Base-by-base conservation (phyloP, 2,888 invertebrate genomes). In the Mythimna lalbum region DNA sequence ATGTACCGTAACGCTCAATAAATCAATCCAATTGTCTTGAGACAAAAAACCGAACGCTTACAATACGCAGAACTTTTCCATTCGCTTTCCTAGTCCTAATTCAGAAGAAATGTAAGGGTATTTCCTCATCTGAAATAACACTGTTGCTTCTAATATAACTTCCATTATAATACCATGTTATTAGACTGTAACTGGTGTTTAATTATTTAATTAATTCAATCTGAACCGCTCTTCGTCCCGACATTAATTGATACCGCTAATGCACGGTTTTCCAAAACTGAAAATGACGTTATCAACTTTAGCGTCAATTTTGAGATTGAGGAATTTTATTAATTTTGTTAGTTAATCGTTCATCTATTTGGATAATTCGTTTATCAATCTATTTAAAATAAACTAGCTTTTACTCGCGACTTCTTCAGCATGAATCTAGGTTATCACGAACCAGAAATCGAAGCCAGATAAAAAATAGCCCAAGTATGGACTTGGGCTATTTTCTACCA, bases 11-110 rank as follows among this genome's bases (percentile, higher is more conserved):
- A 56, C 21, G 31, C 49, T 63, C 21, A 68, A 70, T 63, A 71
- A 79, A 75, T 65, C 63, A 79, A 71, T 63, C 50, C 36, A 65
- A 63, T 63, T 50, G 43, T 47, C 62, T 70, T 39, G 14, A 57
- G 21, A 57, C 36, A 21, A 21, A 57, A 17, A 14, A 36, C 14
- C 57, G 21, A 57, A 36, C 21, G 21, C 36, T 57, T 36, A 63
- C 53, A 63, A 57, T 47, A 53, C 63, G 49, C 60, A 49, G 67
- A 70, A 62, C 33, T 59, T 55, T 62, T 55, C 55, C 49, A 61
- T 23, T 23, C 36, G 36, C 47, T 52, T 43, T n/a, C 14, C 19
- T 43, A 64, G 59, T 56, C 49, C 64, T 76, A 61, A 43, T 55
- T 61, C 17, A 19, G 17, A 43, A 43, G 43, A 43, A 43, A 43